Evolutionary conservation across 1,140 invertebrate species (phyloP).

Genomic region (Proctacanthus coquilletti): DNA sequence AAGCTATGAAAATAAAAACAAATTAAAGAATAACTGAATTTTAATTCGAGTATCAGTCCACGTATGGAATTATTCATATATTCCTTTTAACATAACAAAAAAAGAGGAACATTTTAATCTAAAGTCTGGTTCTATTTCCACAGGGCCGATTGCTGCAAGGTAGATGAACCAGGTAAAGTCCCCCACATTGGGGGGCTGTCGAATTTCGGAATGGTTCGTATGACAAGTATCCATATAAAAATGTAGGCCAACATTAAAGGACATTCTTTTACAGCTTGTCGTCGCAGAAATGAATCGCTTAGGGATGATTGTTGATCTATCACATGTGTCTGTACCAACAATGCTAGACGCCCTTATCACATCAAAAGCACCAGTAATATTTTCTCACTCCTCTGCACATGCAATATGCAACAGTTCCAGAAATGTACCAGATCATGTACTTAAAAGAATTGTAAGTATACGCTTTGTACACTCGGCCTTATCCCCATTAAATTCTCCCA

Average conservation of each 20-base stretch:
- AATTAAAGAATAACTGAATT: too few relatives aligned
- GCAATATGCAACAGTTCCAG: slow-evolving; percentile 67
- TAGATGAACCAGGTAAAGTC: slow-evolving; percentile 48
- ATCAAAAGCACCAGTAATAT: slow-evolving; percentile 71
- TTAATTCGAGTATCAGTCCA: too few relatives aligned
- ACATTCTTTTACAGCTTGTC: slow-evolving; percentile 40
- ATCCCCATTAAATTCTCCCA: slow-evolving; percentile 1
- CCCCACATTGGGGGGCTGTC: slow-evolving; percentile 53
- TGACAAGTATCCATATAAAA: background rate
- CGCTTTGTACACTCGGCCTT: slow-evolving; percentile 2
- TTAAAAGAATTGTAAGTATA: slow-evolving; percentile 54
- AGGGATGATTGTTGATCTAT: slow-evolving; percentile 84
- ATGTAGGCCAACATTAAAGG: background rate
- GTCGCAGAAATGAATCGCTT: slow-evolving; percentile 71
- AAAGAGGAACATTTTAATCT: background rate
- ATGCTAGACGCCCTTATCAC: slow-evolving; percentile 61
- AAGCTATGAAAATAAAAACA: too few relatives aligned
- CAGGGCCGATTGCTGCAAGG: slow-evolving; percentile 58
- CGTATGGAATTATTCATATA: too few relatives aligned
- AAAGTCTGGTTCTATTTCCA: slow-evolving; percentile 13
- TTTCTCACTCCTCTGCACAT: slow-evolving; percentile 75
- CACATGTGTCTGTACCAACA: slow-evolving; percentile 66
- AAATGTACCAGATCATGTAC: slow-evolving; percentile 74
- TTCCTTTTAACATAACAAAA: too few relatives aligned
- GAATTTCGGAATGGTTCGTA: slow-evolving; percentile 57